These are phyloP conservation scores for Betta splendens DNA, from an alignment of 2,797 vertebrate species.

Conservation along the genomic window DNA sequence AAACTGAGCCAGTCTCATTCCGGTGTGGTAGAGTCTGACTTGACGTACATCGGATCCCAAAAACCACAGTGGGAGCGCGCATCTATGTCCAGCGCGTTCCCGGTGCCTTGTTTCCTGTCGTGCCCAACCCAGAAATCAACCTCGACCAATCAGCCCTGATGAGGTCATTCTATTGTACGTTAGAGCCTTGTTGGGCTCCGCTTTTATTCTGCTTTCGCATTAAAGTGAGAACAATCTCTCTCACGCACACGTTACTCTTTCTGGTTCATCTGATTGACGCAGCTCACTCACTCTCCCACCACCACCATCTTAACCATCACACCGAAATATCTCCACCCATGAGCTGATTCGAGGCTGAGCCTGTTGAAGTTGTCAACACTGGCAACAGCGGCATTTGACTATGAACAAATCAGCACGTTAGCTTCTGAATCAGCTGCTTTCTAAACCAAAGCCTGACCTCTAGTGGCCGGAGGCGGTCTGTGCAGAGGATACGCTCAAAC, in stretches of 20 bases:
- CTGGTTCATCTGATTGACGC: too few species aligned
- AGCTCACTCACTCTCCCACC: too few species aligned
- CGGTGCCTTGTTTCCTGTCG: constrained; percentile 57
- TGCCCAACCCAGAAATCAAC: constrained; percentile 55
- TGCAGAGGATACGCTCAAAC: too few species aligned
- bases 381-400: background rate
- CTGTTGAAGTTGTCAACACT: too few species aligned
- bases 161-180: constrained; percentile 25
- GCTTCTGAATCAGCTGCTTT: background rate
- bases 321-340: too few species aligned
- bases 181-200: constrained; percentile 1
- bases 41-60: constrained; percentile 49
- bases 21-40: background rate
- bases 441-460: background rate
- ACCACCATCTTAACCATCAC: background rate
- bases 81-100: constrained; percentile 53
- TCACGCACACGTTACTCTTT: too few species aligned
- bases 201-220: background rate
- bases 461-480: background rate
- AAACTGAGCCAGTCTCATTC: background rate
- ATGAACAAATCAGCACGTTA: background rate
- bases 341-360: too few species aligned
- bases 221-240: too few species aligned
- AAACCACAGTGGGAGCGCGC: constrained; percentile 54
- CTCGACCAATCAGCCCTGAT: constrained; percentile 39